Base-by-base conservation (phyloP, 2,797 vertebrate species). In the Sebastes oblongus region DNA sequence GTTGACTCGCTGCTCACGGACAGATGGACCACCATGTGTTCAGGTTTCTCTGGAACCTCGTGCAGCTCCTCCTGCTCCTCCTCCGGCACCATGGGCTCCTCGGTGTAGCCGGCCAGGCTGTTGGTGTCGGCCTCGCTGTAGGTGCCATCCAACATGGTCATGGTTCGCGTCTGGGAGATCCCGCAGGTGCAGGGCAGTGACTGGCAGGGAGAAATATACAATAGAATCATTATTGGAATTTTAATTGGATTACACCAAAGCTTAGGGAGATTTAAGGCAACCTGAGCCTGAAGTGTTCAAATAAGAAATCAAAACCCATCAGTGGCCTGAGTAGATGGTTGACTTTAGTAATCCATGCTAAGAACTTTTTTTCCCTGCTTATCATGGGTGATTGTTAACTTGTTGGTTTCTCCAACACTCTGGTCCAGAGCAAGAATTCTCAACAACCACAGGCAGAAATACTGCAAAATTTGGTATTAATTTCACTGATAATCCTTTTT, bases 111-210 rank as follows among this genome's bases (percentile, higher is more conserved):
- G 1, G 97, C 97, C 91, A 99, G 92, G 93, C 97, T 99, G 93
- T 97, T 98, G 90, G 96, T 95, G 89, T 99, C 98, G 0, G 96
- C 97, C 80, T 99, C 98, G 13, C 97, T 98, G 95, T 95, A 98
- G 70, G 96, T 98, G 59, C 97, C 98, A 59, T 98, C 97, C 86
- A 98, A 78, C 95, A 97, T 97, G 87, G 92, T 88, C 97, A 98
- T 97, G 83, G 96, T 97, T 89, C 96, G 95, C 0, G 97, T 97
- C 64, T 96, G 96, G 88, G 96, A 95, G 85, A 98, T 97, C 73
- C 96, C 97, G 59, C 98, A 98, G 0, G 94, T 95, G 89, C 98
- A 98, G 0, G 97, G 95, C 55, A 97, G 92, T 67, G 98, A 92
- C 75, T 89, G 91, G 9, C 1, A 66, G 42, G n/a, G 14, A 52